Evolutionary conservation across 2,888 invertebrate species (phyloP).

Genomic region (Palloptera scutellata): DNA sequence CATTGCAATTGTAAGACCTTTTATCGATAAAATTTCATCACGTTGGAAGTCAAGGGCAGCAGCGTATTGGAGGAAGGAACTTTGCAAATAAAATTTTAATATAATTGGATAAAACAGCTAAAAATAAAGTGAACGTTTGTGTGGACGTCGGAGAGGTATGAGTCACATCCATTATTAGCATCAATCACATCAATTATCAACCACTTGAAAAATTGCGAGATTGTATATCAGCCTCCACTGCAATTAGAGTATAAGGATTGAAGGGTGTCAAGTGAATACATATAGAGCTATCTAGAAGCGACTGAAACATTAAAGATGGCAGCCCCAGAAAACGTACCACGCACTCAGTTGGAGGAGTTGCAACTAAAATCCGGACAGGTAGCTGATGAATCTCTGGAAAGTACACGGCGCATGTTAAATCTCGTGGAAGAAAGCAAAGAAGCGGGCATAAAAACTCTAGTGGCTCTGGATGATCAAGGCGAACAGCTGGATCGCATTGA

Average conservation of each 20-base stretch:
- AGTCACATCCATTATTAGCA: slow-evolving; percentile 8
- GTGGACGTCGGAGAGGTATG: neutral
- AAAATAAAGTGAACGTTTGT: neutral
- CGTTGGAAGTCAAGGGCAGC: too few relatives aligned
- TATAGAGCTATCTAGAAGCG: slow-evolving; percentile 2
- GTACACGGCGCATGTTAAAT: slow-evolving; percentile 54
- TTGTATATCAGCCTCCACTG: neutral
- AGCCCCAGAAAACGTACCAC: slow-evolving; percentile 50
- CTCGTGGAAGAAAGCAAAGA: slow-evolving; percentile 58
- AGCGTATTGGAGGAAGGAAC: neutral
- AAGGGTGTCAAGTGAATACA: slow-evolving; percentile 20
- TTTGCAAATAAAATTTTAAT: slow-evolving; percentile 16
- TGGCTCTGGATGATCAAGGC: slow-evolving; percentile 56
- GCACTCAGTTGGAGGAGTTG: slow-evolving; percentile 55
- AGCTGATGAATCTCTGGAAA: slow-evolving; percentile 56
- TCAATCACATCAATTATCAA: slow-evolving; percentile 10
- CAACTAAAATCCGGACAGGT: slow-evolving; percentile 55
- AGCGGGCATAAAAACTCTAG: slow-evolving; percentile 56
- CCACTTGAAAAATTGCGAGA: slow-evolving; percentile 2
- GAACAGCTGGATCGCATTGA: slow-evolving; percentile 58
- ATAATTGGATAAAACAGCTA: neutral
- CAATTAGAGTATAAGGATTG: slow-evolving; percentile 15
- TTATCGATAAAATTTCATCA: too few relatives aligned
- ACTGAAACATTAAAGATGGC: slow-evolving; percentile 42
- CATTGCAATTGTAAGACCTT: too few relatives aligned